Evolutionary conservation across 2,113 vertebrate genomes (phyloP).

Genomic region (Scopus umbretta): DNA sequence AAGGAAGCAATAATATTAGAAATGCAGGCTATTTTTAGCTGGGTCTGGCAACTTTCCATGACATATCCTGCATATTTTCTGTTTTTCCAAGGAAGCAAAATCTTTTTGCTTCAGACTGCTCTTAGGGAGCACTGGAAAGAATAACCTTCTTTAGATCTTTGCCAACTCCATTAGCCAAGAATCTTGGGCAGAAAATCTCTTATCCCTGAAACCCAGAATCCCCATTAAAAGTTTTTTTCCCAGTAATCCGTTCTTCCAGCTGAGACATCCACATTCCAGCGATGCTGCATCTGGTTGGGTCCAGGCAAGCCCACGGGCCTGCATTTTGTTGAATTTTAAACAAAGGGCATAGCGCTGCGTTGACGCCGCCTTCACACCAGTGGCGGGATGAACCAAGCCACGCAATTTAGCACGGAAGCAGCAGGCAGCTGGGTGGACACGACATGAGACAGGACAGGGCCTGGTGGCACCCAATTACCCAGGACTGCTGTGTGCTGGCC

Average conservation of each 20-base stretch:
- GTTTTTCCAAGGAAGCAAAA: neutral
- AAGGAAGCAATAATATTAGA: neutral
- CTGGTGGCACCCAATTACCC: fast-evolving
- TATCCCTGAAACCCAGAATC: neutral
- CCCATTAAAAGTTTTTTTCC: too few relatives aligned
- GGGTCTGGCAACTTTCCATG: neutral
- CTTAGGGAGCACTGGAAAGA: neutral
- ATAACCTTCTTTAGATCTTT: neutral
- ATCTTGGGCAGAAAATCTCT: neutral
- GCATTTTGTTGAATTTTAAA: neutral
- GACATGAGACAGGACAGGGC: fast-evolving
- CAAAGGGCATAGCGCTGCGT: fast-evolving
- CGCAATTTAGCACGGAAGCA: too few relatives aligned
- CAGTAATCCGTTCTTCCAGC: neutral
- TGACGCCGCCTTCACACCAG: neutral
- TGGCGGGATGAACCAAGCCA: fast-evolving
- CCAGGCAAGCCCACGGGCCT: fast-evolving
- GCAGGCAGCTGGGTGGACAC: fast-evolving
- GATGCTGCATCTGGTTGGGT: fast-evolving
- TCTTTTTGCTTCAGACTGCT: neutral
- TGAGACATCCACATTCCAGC: neutral
- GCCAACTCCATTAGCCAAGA: neutral
- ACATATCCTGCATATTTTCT: neutral
- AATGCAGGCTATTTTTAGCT: neutral
- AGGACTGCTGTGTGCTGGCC: fast-evolving